Evolutionary conservation across 2,113 vertebrate species (phyloP), one percentile per base, ranked within the genome.

Genomic region (Petaurus breviceps): DNA sequence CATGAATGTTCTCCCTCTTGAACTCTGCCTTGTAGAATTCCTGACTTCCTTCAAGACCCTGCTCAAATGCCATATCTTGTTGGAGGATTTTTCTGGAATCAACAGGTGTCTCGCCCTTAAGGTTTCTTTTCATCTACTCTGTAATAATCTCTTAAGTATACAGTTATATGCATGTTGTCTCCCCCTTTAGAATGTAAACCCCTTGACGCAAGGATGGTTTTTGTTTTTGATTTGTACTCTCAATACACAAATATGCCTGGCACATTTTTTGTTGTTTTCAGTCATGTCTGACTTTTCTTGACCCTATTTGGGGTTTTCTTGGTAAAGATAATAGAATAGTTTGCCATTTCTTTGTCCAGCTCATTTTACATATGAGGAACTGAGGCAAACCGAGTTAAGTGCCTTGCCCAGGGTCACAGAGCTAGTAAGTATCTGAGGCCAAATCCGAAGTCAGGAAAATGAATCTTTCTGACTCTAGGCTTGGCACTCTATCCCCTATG

Each of bases 1-100:
- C 43, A 84, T 8, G 19, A 84, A 84, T 9, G 7, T 6, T 8
- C 16, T 84, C 5, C 7, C n/a, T 84, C 90, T 93, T 55, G 92
- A 98, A 95, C 14, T 90, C 28, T 84, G 57, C 95, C 49, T 51
- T 90, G 95, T 51, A 96, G 84, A 90, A 93, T 92, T 16, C 6
- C n/a, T 84, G 19, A 8, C 68, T 43, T 84, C n/a, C 68, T 84
- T 84, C 19, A 43, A 43, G 10, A 43, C n/a, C 19, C 68, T 43
- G n/a, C 68, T 84, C 68, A 84, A 84, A 6, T 3, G 16, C 19
- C 19, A 43, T 23, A 43, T 84, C n/a, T 6, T 84, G 2, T 43
- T 5, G 7, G 37, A n/a, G 5, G 7, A 22, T 7, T 43, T 84
- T 43, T 23, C 5, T 84, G 19, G 16, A 43, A 43, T 16, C 2